phyloP scores from a whole-genome alignment of 2,797 vertebrate genomes.

The Bovichtus diacanthus region DNA sequence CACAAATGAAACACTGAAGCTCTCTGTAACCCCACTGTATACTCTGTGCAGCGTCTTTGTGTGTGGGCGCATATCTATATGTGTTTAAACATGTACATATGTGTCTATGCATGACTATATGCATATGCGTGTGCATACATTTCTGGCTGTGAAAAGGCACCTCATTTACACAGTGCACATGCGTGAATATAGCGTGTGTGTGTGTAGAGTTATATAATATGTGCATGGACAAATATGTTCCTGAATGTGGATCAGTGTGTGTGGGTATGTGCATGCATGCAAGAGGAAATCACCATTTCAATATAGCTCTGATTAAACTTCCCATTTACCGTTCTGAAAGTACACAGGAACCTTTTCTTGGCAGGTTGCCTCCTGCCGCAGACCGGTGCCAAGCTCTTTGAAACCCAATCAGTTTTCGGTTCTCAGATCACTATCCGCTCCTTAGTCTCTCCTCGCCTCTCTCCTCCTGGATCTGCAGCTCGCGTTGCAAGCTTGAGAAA shows the following conservation, averaged over 20 bases:
- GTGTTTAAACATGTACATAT: background rate
- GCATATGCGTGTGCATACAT: constrained; percentile 21
- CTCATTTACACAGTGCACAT: constrained; percentile 56
- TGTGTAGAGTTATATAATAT: constrained; percentile 47
- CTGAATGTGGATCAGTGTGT: constrained; percentile 8
- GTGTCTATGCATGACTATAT: constrained; percentile 1
- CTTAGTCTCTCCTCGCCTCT: constrained; percentile 69
- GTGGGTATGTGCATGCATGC: constrained; percentile 15
- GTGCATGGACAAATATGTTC: constrained; percentile 11
- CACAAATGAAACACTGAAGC: background rate
- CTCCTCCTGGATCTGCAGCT: constrained; percentile 70
- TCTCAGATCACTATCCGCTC: constrained; percentile 82
- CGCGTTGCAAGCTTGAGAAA: constrained; percentile 34
- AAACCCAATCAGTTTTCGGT: constrained; percentile 86
- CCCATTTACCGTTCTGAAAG: constrained; percentile 77
- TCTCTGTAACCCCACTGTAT: background rate
- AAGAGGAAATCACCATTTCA: constrained; percentile 82
- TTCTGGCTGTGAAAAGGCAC: constrained; percentile 46
- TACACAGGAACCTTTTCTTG: constrained; percentile 83
- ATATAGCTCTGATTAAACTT: constrained; percentile 84
- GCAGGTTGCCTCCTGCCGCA: constrained; percentile 79
- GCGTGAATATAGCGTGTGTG: constrained; percentile 40
- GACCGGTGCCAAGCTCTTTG: constrained; percentile 84
- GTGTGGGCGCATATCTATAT: background rate
- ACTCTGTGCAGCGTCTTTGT: background rate